Base-by-base conservation (phyloP, 2,113 vertebrate genomes). In the Penelope pileata region DNA sequence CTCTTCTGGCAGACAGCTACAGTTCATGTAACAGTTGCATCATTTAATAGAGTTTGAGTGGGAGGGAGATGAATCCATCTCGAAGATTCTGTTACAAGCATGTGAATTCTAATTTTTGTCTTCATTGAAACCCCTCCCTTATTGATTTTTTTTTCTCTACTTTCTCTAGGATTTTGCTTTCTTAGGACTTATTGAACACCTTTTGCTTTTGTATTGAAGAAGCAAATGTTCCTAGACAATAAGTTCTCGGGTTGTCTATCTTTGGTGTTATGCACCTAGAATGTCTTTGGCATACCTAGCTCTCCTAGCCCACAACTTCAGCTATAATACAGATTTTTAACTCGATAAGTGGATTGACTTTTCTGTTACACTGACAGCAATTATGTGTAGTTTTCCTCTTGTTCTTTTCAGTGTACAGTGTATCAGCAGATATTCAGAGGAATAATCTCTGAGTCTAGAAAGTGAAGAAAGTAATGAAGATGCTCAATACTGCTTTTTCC, bases 231-330 rank as follows among this genome's bases (percentile, higher is more conserved):
- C 67, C 50, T 42, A 56, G 29, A 53, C 36, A 26, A 0, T 8
- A 50, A 29, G 7, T 43, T 91, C 54, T 77, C 29, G 62, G 58
- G 11, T 84, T 84, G 21, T 47, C 38, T 91, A 0, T 30, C 32
- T 59, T n/a, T 6, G 8, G 14, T 24, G 2, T 66, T 63, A 8
- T 24, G 18, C 34, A 67, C 42, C 17, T 12, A 7, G 8, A 40
- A 40, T 79, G 4, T 66, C 0, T 74, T 48, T 36, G 34, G 3
- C 32, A 19, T 21, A 2, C 3, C 12, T 5, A 27, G 21, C 67
- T 77, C 29, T 32, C 47, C 58, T 74, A 36, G 10, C 27, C 63
- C 30, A 27, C 8, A 78, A 7, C 29, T 66, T 48, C 40, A 64
- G 15, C 29, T 67, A 0, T 10, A 3, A 50, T 45, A 27, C 6